Evolutionary conservation across 2,113 vertebrate species (phyloP).

Genomic region (Platysteira castanea): DNA sequence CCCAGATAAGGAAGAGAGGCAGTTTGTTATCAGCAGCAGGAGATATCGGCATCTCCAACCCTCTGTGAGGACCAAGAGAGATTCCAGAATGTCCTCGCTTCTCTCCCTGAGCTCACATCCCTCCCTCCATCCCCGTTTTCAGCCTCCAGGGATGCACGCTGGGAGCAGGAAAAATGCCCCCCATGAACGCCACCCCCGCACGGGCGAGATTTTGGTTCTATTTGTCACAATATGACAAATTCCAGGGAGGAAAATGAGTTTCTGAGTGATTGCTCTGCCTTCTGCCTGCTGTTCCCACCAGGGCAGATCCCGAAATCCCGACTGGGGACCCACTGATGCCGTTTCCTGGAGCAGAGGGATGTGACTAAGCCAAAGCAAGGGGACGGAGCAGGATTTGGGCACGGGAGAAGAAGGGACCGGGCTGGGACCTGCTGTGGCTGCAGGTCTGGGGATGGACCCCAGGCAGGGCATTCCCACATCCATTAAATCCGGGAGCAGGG

Average conservation of each 20-base stretch:
- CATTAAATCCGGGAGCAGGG: not conserved
- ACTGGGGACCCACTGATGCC: not conserved
- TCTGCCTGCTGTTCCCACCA: not conserved
- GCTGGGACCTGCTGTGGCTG: not conserved
- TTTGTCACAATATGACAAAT: not conserved
- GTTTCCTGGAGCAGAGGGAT: not conserved
- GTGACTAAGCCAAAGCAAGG: not conserved
- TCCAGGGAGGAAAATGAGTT: not conserved
- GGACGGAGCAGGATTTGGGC: not conserved
- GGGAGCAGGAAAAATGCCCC: not conserved
- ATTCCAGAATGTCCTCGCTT: accelerated
- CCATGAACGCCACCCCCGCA: accelerated
- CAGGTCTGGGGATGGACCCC: not conserved
- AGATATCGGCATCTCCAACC: not conserved
- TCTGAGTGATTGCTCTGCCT: not conserved
- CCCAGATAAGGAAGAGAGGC: not conserved
- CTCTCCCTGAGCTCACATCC: not conserved
- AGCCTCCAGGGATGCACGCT: not conserved
- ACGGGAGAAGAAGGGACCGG: accelerated
- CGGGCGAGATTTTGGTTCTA: not conserved
- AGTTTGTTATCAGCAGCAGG: not conserved
- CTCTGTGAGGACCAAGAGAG: not conserved
- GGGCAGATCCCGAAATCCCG: not conserved
- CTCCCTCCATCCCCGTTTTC: not conserved
- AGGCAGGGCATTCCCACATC: not conserved